phyloP scores from a whole-genome alignment of 2,113 vertebrate species.

The Odocoileus virginianus region DNA sequence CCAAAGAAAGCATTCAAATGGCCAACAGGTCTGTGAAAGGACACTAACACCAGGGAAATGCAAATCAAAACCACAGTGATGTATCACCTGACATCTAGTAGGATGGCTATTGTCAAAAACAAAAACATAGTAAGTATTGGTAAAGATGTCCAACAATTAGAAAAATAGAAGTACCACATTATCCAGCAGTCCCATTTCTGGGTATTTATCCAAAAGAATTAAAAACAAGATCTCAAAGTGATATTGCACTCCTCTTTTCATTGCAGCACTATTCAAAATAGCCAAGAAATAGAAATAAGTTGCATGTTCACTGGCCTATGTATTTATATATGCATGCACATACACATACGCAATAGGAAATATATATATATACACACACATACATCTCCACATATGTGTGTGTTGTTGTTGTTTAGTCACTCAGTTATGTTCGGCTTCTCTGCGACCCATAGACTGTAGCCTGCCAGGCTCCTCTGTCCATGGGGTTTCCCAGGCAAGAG shows the following conservation, averaged over 20 bases:
- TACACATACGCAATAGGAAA: neutral
- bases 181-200: neutral
- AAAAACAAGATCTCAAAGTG: neutral
- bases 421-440: neutral
- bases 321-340: neutral
- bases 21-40: neutral
- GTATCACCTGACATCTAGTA: neutral
- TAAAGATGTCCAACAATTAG: neutral
- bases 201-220: neutral
- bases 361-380: neutral
- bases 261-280: neutral
- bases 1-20: neutral
- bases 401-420: neutral
- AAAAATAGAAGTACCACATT: neutral
- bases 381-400: neutral
- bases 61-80: neutral
- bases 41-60: neutral
- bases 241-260: neutral
- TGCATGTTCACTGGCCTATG: neutral
- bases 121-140: neutral
- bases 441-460: neutral
- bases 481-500: neutral
- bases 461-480: neutral
- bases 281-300: neutral
- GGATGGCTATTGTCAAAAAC: neutral